Evolutionary conservation across 2,888 invertebrate species (phyloP).

Genomic region (Dolichomitus sp.): DNA sequence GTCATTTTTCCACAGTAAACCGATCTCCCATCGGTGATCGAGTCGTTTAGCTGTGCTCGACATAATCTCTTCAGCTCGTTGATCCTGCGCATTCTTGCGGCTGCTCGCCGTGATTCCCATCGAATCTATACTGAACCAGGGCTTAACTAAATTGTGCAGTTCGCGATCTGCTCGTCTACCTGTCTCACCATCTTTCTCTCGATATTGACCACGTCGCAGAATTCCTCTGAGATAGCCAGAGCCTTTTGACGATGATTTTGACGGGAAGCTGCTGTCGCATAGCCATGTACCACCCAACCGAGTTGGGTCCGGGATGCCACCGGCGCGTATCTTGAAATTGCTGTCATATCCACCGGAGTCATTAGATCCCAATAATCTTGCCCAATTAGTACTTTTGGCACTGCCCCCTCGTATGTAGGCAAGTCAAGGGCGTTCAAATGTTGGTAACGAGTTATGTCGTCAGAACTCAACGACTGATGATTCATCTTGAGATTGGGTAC

Average conservation of each 20-base stretch:
- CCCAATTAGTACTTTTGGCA: constrained; percentile 17
- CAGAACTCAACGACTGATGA: constrained; percentile 16
- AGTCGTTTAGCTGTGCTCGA: constrained; percentile 5
- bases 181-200: not conserved
- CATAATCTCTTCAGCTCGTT: constrained; percentile 27
- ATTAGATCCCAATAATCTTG: constrained; percentile 1
- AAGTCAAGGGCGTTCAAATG: constrained; percentile 18
- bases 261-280: not conserved
- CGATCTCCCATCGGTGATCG: constrained; percentile 35
- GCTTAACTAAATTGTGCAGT: constrained; percentile 13
- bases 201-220: not conserved
- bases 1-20: constrained; percentile 33
- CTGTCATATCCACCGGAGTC: not conserved
- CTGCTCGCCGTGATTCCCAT: not conserved
- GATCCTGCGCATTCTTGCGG: not conserved
- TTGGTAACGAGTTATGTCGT: constrained; percentile 12
- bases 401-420: constrained; percentile 1
- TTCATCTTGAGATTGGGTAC: constrained; percentile 32
- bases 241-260: not conserved
- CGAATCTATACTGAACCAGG: not conserved
- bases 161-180: not conserved
- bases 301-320: not conserved
- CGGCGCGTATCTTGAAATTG: not conserved
- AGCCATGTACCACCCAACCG: not conserved
- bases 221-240: not conserved